A percentile compares a stretch with the other conserved stretches of the same genome.
phyloP scores from a whole-genome alignment of 1,140 invertebrate genomes.

The Hycleus phaleratus region DNA sequence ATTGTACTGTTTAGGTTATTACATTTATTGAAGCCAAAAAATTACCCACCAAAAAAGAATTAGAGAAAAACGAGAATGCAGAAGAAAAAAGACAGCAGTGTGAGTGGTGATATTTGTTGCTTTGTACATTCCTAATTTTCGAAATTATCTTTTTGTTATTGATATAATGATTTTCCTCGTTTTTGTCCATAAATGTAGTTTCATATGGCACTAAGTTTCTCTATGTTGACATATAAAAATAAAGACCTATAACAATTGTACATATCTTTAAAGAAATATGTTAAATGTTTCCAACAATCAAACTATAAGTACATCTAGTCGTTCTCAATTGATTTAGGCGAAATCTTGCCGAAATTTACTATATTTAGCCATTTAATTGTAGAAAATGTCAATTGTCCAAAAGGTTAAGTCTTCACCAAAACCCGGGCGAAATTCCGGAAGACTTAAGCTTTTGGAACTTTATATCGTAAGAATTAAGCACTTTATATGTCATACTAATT shows the following conservation, averaged over 20 bases:
- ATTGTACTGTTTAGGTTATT: slow-evolving; percentile 14
- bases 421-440: no score
- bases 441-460: no score
- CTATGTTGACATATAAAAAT: background rate
- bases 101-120: slow-evolving; percentile 18
- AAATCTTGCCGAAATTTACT: background rate
- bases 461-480: no score
- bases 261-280: slow-evolving; percentile 5
- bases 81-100: background rate
- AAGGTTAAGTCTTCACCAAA: background rate
- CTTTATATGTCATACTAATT: no score
- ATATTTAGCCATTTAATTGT: background rate
- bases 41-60: slow-evolving; percentile 26
- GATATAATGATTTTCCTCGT: background rate
- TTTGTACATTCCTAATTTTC: slow-evolving; percentile 26
- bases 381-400: background rate
- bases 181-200: slow-evolving; percentile 24
- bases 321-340: background rate
- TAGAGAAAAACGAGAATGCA: background rate
- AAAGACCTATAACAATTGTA: background rate
- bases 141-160: slow-evolving; percentile 12
- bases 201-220: slow-evolving; percentile 35
- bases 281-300: slow-evolving; percentile 16
- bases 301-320: slow-evolving; percentile 3
- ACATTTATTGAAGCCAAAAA: slow-evolving; percentile 1